A percentile compares a stretch with the other conserved stretches of the same genome.
Evolutionary conservation across 1,140 invertebrate species (phyloP).

Genomic region (Megathymus violae): DNA sequence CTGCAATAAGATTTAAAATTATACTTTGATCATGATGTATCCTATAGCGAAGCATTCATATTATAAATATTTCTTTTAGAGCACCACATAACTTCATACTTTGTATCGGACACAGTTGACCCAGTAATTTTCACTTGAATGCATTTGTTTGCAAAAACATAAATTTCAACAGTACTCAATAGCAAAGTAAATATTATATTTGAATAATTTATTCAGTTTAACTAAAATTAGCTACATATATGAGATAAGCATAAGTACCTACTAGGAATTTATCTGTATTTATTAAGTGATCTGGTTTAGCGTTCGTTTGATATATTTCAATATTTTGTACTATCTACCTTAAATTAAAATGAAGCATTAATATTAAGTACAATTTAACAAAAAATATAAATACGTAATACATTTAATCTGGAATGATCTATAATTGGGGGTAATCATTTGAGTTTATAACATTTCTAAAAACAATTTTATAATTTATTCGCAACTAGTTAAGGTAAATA

Average conservation of each 20-base stretch:
- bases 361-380: constrained; percentile 40
- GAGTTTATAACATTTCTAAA: no score
- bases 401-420: constrained; percentile 1
- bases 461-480: not conserved
- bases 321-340: constrained; percentile 46
- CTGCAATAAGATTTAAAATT: no score
- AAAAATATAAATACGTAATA: not conserved
- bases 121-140: no score
- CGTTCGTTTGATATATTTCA: constrained; percentile 34
- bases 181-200: no score
- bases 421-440: not conserved
- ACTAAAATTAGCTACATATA: not conserved
- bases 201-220: no score
- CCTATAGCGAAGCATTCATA: no score
- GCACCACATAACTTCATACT: no score
- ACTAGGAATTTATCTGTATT: not conserved
- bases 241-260: not conserved
- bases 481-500: not conserved
- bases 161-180: no score
- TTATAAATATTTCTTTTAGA: no score
- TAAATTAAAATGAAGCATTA: constrained; percentile 30
- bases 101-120: no score
- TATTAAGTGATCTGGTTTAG: not conserved
- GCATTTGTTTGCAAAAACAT: no score
- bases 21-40: no score